Evolutionary conservation across 2,113 vertebrate species (phyloP).

Genomic region (Ovis canadensis): DNA sequence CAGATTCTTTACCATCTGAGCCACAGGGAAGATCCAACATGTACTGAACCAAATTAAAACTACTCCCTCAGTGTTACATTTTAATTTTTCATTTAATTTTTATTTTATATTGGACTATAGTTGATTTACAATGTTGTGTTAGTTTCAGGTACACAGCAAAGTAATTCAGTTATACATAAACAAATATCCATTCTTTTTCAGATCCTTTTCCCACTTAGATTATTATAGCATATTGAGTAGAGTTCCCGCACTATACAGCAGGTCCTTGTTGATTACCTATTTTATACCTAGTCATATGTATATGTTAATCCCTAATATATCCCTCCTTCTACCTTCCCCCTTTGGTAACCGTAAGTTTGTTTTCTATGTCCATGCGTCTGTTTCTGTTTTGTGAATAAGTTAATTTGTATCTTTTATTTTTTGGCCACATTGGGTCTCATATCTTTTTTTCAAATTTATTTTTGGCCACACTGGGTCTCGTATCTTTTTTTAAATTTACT

Average conservation of each 20-base stretch:
- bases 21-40: no score
- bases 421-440: no score
- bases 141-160: not conserved
- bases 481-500: not conserved
- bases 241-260: not conserved
- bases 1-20: no score
- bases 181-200: not conserved
- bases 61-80: not conserved
- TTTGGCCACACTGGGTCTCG: no score
- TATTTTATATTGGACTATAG: not conserved
- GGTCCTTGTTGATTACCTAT: not conserved
- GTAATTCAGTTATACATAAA: not conserved
- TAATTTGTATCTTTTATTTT: not conserved
- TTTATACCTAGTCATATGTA: not conserved
- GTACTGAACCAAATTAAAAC: not conserved
- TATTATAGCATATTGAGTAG: not conserved
- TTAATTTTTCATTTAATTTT: not conserved
- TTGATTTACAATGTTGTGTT: not conserved
- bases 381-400: not conserved
- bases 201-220: not conserved
- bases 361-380: not conserved
- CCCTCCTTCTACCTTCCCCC: not conserved
- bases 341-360: not conserved
- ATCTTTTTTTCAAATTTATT: no score
- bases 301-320: not conserved